Base-by-base conservation (phyloP, 2,113 vertebrate genomes). In the Hippocampus guttulatus region DNA sequence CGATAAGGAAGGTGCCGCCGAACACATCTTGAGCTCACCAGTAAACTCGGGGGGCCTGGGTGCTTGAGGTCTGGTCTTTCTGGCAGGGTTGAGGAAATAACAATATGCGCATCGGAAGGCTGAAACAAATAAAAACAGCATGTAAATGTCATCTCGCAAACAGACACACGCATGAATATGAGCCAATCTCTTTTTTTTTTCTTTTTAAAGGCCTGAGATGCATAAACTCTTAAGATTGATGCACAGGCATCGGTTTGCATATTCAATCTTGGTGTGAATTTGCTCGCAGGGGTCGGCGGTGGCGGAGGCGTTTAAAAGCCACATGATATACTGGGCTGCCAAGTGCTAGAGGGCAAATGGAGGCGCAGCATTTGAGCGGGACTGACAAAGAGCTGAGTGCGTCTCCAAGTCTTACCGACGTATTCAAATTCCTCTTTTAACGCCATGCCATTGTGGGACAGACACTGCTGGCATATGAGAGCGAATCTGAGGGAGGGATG, bases 361-460 rank as follows among this genome's bases (percentile, higher is more conserved):
- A 91, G 78, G 76, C 85, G 68, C 70, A 58, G 80, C 81, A 78
- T 90, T 84, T 88, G 87, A 91, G 91, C 74, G 85, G 87, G 83
- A 90, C 83, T 85, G 87, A 90, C 88, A 85, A 75, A 82, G 71
- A 74, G 71, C 67, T 68, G 65, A 73, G 75, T 69, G 81, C 85
- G 88, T 87, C 81, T 80, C 69, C 71, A 80, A 90, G 83, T 84
- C 97, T 97, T 94, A 99, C 97, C 97, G 87, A 96, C 76, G 55
- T 97, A 99, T 92, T 99, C 97, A 93, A 97, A 99, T 87, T 99
- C 97, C 85, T 99, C 97, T 81, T 95, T 98, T 92, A 99, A 93
- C 85, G 97, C 96, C 97, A 99, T 99, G 81, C 97, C 97, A 89
- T 99, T 99, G 89, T 99, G 97, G 79, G 96, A 98, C 89, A 95